Conservation (phyloP, 2,113 vertebrate genomes). For the Takifugu bimaculatus region DNA sequence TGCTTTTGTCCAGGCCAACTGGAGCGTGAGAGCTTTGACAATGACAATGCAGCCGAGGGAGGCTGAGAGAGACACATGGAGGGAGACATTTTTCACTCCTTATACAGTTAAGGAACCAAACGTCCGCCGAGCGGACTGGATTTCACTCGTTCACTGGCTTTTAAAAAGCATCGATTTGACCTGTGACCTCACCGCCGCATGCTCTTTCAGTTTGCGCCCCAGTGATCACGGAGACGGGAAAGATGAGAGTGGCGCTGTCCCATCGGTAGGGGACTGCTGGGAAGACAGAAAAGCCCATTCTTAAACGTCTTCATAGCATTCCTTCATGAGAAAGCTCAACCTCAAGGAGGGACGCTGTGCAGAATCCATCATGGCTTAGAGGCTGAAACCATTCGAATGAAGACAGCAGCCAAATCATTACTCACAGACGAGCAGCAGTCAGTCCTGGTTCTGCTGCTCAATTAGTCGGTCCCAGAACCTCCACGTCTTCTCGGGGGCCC, state of each 20-base stretch:
- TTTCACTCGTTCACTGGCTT: constrained; percentile 41
- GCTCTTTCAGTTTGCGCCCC: not conserved
- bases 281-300: not conserved
- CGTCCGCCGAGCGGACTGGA: constrained; percentile 13
- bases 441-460: constrained; percentile 12
- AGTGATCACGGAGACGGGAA: not conserved
- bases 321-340: constrained; percentile 1
- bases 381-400: constrained; percentile 17
- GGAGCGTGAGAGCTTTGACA: constrained; percentile 64
- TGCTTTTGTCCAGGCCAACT: constrained; percentile 65
- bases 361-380: constrained; percentile 1
- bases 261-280: not conserved
- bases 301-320: not conserved
- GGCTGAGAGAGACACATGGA: constrained; percentile 5
- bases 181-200: constrained; percentile 13
- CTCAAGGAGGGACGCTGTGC: not conserved
- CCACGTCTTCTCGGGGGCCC: constrained; percentile 9
- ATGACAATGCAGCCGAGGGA: constrained; percentile 42
- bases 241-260: not conserved
- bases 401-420: constrained; percentile 27
- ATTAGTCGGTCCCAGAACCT: constrained; percentile 19
- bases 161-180: constrained; percentile 41
- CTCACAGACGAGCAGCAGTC: constrained; percentile 14
- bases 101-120: constrained; percentile 28
- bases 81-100: constrained; percentile 42